Conservation (phyloP, 2,113 vertebrate species). For the Periophthalmus modestus region DNA sequence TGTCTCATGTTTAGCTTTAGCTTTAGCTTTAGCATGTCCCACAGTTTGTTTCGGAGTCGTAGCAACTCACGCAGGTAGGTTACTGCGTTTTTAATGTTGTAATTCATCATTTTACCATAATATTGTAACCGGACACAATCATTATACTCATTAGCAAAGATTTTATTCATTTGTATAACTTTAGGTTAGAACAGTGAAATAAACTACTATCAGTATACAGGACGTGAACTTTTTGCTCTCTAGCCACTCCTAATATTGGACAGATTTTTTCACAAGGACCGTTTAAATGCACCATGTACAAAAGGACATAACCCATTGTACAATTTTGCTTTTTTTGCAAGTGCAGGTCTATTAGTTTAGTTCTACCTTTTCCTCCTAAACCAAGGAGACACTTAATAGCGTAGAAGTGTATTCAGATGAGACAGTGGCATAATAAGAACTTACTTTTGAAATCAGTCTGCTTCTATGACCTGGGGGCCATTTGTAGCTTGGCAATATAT, state of each 20-base stretch:
- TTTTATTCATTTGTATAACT: background rate
- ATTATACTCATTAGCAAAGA: background rate
- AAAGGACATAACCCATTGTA: background rate
- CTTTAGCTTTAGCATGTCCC: background rate
- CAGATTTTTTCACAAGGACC: too few relatives aligned
- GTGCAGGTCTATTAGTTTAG: background rate
- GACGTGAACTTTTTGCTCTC: background rate
- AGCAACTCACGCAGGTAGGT: constrained; percentile 1
- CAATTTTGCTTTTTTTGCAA: background rate
- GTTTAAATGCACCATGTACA: too few relatives aligned
- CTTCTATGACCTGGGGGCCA: background rate
- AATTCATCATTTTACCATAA: background rate
- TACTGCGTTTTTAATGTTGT: background rate
- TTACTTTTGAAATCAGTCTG: too few relatives aligned
- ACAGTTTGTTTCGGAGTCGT: background rate
- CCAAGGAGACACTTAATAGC: background rate
- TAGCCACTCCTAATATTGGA: background rate
- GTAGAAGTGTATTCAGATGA: too few relatives aligned
- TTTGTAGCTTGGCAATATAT: background rate
- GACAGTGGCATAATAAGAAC: too few relatives aligned
- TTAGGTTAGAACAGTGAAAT: background rate
- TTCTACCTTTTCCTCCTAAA: background rate
- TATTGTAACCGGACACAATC: background rate
- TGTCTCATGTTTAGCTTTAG: background rate
- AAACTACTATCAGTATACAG: background rate